Base-by-base conservation (phyloP, 1,140 invertebrate genomes). In the Archivesica marissinica region DNA sequence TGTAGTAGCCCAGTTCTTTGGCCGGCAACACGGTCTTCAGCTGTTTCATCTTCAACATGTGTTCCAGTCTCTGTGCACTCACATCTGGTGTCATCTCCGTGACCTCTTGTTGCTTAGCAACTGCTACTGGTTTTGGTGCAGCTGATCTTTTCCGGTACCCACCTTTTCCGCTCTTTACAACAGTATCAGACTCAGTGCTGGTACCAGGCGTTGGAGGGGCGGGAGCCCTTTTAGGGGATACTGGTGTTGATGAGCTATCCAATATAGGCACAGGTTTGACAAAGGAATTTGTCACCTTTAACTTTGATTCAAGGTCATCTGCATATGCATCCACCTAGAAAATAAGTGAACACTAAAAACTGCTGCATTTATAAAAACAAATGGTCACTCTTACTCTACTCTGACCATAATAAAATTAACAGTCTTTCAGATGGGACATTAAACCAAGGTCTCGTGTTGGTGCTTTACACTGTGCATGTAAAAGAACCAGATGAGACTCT, bases 1-100 rank as follows among this genome's bases (percentile, higher is more conserved):
- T 76, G 80, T 92, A 92, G 61, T 92, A 92, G 2, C 38, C 33
- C 1, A 79, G 70, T 54, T 92, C 90, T 39, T 25, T 50, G 0
- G 59, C 50, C 9, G 89, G 81, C 80, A 92, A 86, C 52, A 89
- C 23, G 3, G 38, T 41, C 75, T 92, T 92, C 3, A 83, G 44
- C n/a, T 89, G 79, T 33, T 87, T 59, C 88, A 92, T 89, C 56
- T 90, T 91, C 15, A 85, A 78, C 87, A 91, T 87, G 54, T 92
- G 91, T 50, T 91, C 90, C 30, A 91, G 30, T 30, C 91, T 79
- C 20, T 86, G 79, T 74, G 91, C 90, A 11, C 86, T 80, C 4
- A 92, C 86, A 78, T 88, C 88, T 15, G 87, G 85, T 38, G 70
- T 80, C 35, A 59, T 81, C 54, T 84, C 72, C 54, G 77, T 80